phyloP scores from a whole-genome alignment of 2,113 vertebrate species.

The Atlantisia rogersi region DNA sequence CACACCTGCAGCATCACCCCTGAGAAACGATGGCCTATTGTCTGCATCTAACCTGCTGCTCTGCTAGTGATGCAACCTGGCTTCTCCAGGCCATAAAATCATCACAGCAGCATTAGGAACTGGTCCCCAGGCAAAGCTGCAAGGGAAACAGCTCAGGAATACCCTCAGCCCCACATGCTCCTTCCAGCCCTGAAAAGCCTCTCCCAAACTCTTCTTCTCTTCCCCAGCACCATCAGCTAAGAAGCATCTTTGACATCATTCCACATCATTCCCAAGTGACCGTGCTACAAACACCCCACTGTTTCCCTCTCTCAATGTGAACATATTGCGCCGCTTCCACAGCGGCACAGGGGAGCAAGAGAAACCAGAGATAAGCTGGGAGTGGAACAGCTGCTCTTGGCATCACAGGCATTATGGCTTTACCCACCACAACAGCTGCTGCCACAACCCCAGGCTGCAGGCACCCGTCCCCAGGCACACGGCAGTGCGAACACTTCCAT shows the following conservation, averaged over 20 bases:
- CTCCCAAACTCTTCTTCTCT: neutral
- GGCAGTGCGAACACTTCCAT: neutral
- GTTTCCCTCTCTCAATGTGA: neutral
- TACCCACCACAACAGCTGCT: neutral
- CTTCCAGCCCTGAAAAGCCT: neutral
- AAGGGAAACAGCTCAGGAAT: neutral
- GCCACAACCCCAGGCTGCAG: neutral
- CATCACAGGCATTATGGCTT: neutral
- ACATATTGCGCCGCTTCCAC: neutral
- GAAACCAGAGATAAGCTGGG: neutral
- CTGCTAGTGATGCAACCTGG: neutral
- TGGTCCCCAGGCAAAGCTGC: neutral
- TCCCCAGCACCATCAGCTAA: neutral
- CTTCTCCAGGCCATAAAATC: neutral
- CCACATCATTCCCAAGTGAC: neutral
- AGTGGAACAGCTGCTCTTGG: neutral
- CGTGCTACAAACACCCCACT: neutral
- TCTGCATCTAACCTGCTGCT: neutral
- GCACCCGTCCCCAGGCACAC: neutral
- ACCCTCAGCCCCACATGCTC: neutral
- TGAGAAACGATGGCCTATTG: neutral
- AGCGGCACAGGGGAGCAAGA: neutral
- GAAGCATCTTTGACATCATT: neutral
- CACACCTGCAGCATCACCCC: neutral
- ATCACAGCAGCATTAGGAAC: neutral